Conservation (phyloP, 2,888 invertebrate genomes). For the Zele albiditarsus region DNA sequence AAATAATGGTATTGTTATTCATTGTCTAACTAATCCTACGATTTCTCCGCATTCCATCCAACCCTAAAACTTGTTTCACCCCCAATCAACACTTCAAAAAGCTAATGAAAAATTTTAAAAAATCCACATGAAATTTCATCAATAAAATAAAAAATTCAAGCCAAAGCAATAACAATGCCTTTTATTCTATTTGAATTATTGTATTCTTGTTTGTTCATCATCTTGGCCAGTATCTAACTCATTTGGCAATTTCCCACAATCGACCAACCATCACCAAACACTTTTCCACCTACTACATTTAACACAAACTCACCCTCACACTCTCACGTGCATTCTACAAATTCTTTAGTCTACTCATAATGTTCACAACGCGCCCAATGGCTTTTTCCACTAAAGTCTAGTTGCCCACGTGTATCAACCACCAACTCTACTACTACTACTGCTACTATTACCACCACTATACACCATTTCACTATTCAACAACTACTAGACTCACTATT, state of each 20-base stretch:
- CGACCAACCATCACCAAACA: background rate
- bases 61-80: too few species aligned
- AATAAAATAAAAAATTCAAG: too few species aligned
- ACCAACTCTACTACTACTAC: background rate
- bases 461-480: background rate
- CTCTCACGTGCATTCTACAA: conserved; percentile 3
- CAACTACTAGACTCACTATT: background rate
- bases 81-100: too few species aligned
- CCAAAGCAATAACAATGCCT: background rate
- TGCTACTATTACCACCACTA: background rate
- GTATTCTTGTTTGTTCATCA: background rate
- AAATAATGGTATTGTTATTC: too few species aligned
- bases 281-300: background rate
- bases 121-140: too few species aligned
- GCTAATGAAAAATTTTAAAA: too few species aligned
- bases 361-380: background rate
- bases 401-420: background rate
- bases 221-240: background rate
- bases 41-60: too few species aligned
- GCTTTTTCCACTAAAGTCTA: background rate
- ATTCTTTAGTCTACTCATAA: conserved; percentile 7
- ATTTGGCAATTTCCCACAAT: conserved; percentile 1
- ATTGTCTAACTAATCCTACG: too few species aligned
- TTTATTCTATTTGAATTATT: background rate
- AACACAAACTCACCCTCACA: background rate